Evolutionary conservation across 1,140 invertebrate genomes (phyloP).

Genomic region (Listronotus bonariensis): DNA sequence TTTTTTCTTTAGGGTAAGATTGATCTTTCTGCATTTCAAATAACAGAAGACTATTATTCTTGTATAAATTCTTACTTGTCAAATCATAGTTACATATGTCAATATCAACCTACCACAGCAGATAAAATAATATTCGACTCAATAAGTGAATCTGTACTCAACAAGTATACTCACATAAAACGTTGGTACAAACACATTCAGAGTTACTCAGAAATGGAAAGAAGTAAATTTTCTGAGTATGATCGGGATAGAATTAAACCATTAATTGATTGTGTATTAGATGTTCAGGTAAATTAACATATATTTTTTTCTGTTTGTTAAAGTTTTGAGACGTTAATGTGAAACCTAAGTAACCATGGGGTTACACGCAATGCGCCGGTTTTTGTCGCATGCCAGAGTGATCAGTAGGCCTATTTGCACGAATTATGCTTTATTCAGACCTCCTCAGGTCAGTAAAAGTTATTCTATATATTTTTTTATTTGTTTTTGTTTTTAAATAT

Average conservation of each 20-base stretch:
- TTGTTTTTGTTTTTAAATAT: too few relatives aligned
- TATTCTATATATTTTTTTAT: too few relatives aligned
- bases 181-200: conserved; percentile 66
- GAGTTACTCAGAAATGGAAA: conserved; percentile 62
- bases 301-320: conserved; percentile 40
- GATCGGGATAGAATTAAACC: conserved; percentile 20
- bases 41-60: conserved; percentile 42
- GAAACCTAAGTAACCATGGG: conserved; percentile 13
- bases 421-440: conserved; percentile 36
- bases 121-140: conserved; percentile 59
- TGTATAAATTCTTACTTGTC: conserved; percentile 57
- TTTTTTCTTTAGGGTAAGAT: conserved; percentile 37
- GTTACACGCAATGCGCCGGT: conserved; percentile 38
- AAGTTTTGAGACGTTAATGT: conserved; percentile 37
- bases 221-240: conserved; percentile 39
- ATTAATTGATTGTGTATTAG: conserved; percentile 28
- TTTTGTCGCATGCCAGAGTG: conserved; percentile 43
- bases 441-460: conserved; percentile 54
- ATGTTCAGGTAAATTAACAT: conserved; percentile 41
- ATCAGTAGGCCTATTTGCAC: conserved; percentile 37
- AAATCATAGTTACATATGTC: conserved; percentile 62
- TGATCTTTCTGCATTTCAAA: conserved; percentile 34
- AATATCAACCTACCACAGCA: conserved; percentile 59
- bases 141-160: conserved; percentile 52
- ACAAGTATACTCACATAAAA: conserved; percentile 57